Evolutionary conservation across 2,888 invertebrate genomes (phyloP).

Genomic region (Drosophila rubida): DNA sequence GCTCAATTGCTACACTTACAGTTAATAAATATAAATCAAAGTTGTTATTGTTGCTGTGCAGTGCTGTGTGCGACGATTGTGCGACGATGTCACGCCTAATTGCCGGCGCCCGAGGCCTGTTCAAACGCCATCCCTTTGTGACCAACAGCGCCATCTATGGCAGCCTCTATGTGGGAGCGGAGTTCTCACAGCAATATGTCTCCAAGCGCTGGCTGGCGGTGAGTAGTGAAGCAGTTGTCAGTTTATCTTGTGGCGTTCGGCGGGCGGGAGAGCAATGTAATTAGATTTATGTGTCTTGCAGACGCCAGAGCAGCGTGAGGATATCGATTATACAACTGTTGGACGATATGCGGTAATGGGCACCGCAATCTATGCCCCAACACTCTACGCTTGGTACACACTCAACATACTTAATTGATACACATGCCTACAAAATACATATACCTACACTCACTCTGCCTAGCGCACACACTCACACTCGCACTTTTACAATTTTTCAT

Average conservation of each 20-base stretch:
- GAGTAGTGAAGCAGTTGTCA: slow-evolving; percentile 53
- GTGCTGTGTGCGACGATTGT: slow-evolving; percentile 9
- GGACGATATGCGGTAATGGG: slow-evolving; percentile 88
- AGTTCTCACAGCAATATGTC: slow-evolving; percentile 91
- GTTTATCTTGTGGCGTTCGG: not conserved
- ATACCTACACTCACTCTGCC: slow-evolving; percentile 1
- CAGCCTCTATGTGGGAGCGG: slow-evolving; percentile 91
- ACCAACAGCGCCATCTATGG: slow-evolving; percentile 89
- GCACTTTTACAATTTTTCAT: slow-evolving; percentile 23
- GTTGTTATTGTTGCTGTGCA: slow-evolving; percentile 17
- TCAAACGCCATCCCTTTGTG: slow-evolving; percentile 86
- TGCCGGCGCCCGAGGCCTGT: slow-evolving; percentile 72
- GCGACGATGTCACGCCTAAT: slow-evolving; percentile 68
- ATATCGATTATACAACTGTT: slow-evolving; percentile 86
- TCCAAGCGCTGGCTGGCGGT: slow-evolving; percentile 88
- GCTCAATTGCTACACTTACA: slow-evolving; percentile 39
- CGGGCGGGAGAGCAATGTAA: slow-evolving; percentile 28
- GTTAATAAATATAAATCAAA: slow-evolving; percentile 54
- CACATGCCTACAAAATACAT: slow-evolving; percentile 9
- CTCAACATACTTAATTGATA: slow-evolving; percentile 42
- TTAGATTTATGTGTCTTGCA: slow-evolving; percentile 52
- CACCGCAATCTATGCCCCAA: slow-evolving; percentile 87
- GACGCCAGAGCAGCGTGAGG: slow-evolving; percentile 72
- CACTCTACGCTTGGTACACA: slow-evolving; percentile 87
- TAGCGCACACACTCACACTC: slow-evolving; percentile 14